These are phyloP conservation scores for Coenonympha arcania DNA, from an alignment of 2,888 invertebrate species.

Conservation along the genomic window DNA sequence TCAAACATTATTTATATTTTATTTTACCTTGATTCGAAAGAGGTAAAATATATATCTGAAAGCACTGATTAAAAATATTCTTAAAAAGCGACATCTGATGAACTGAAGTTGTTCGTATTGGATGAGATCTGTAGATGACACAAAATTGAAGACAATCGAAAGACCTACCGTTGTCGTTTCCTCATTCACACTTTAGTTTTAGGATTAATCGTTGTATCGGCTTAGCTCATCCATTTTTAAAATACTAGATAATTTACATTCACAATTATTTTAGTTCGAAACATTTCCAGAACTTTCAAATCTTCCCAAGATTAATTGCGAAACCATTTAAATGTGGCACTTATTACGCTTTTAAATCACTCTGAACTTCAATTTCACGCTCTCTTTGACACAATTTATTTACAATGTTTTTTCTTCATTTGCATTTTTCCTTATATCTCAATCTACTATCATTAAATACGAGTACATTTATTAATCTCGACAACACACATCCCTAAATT, in stretches of 20 bases:
- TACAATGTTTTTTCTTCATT: constrained; percentile 30
- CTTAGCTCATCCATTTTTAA: constrained; percentile 55
- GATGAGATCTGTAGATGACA: constrained; percentile 17
- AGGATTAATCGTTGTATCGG: constrained; percentile 61
- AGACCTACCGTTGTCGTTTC: constrained; percentile 27
- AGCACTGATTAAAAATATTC: no score
- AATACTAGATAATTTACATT: constrained; percentile 29
- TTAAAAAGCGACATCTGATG: no score
- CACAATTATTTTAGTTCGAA: constrained; percentile 26
- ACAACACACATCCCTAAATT: constrained; percentile 35
- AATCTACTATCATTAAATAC: constrained; percentile 30
- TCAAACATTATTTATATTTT: no score
- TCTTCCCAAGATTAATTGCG: constrained; percentile 26
- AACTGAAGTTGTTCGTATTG: constrained; percentile 18
- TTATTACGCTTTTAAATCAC: constrained; percentile 23
- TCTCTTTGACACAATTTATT: constrained; percentile 28
- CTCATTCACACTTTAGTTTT: constrained; percentile 34
- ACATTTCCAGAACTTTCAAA: constrained; percentile 22
- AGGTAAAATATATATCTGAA: no score
- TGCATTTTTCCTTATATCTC: constrained; percentile 35
- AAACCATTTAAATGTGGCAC: constrained; percentile 26
- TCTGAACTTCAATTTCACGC: constrained; percentile 23
- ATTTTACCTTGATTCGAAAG: no score
- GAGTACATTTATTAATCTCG: constrained; percentile 30
- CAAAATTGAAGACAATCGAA: constrained; percentile 16